A percentile compares a stretch with the other conserved stretches of the same genome.
These are phyloP conservation scores for Archegozetes longisetosus DNA, from an alignment of 1,140 invertebrate genomes.

Conservation along the genomic window DNA sequence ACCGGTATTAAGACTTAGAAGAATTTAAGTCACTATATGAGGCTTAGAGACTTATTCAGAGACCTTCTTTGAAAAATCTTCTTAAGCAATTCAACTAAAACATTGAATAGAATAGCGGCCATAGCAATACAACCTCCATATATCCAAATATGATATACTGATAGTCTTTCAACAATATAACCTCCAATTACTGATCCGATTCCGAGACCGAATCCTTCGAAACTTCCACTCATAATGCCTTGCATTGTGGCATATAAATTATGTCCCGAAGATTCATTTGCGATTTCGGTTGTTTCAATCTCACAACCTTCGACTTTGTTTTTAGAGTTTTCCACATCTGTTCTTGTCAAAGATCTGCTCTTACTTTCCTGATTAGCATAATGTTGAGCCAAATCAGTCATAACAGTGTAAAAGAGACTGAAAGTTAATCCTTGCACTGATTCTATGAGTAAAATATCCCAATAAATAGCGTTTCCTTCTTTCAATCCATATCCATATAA, in stretches of 20 bases:
- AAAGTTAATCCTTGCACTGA: conserved; percentile 69
- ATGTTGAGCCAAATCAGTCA: conserved; percentile 36
- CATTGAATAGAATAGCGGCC: conserved; percentile 1
- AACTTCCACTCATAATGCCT: conserved; percentile 57
- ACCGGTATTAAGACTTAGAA: too few relatives aligned
- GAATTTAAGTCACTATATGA: too few relatives aligned
- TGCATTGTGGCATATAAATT: conserved; percentile 24
- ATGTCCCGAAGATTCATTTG: too few relatives aligned
- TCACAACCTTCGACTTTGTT: neutral
- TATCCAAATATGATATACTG: conserved; percentile 7
- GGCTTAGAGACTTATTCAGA: too few relatives aligned
- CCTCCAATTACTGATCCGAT: conserved; percentile 15
- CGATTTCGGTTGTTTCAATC: neutral
- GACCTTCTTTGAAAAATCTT: too few relatives aligned
- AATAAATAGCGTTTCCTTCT: conserved; percentile 51
- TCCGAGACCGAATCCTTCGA: conserved; percentile 21
- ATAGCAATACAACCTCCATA: neutral
- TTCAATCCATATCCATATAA: conserved; percentile 47
- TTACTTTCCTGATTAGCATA: conserved; percentile 11
- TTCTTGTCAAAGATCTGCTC: neutral
- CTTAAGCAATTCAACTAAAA: conserved; percentile 5
- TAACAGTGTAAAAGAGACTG: conserved; percentile 68
- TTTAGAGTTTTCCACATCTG: neutral
- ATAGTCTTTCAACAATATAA: neutral
- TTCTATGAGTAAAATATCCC: conserved; percentile 59